phyloP scores from a whole-genome alignment of 2,113 vertebrate genomes.

The Malurus elegans region DNA sequence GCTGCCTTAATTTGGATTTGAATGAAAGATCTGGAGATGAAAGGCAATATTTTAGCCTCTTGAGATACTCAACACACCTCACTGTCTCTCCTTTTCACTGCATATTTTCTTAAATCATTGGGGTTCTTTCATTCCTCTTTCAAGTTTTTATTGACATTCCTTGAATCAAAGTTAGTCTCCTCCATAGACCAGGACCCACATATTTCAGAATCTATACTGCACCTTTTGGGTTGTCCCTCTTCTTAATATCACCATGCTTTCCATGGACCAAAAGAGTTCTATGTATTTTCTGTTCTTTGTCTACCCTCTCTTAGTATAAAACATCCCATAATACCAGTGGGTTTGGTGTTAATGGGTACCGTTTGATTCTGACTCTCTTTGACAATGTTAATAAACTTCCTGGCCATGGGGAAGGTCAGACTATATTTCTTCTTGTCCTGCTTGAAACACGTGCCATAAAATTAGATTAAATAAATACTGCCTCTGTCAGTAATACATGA shows the following conservation, averaged over 20 bases:
- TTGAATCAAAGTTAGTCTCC: not conserved
- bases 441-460: conserved; percentile 35
- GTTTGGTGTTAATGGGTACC: not conserved
- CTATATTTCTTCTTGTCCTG: not conserved
- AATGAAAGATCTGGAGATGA: not conserved
- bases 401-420: not conserved
- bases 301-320: not conserved
- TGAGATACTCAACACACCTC: not conserved
- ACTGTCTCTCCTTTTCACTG: not conserved
- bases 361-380: not conserved
- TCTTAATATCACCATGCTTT: not conserved
- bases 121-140: not conserved
- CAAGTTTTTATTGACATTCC: not conserved
- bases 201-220: not conserved
- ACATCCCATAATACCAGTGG: not conserved
- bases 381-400: not conserved
- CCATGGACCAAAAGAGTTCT: not conserved
- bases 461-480: conserved; percentile 55
- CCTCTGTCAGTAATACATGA: conserved; percentile 21
- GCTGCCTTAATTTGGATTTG: not conserved
- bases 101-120: not conserved
- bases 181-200: not conserved
- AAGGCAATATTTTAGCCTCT: not conserved
- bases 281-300: not conserved
- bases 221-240: not conserved